Evolutionary conservation across 1,140 invertebrate species (phyloP).

Genomic region (Delia radicum): DNA sequence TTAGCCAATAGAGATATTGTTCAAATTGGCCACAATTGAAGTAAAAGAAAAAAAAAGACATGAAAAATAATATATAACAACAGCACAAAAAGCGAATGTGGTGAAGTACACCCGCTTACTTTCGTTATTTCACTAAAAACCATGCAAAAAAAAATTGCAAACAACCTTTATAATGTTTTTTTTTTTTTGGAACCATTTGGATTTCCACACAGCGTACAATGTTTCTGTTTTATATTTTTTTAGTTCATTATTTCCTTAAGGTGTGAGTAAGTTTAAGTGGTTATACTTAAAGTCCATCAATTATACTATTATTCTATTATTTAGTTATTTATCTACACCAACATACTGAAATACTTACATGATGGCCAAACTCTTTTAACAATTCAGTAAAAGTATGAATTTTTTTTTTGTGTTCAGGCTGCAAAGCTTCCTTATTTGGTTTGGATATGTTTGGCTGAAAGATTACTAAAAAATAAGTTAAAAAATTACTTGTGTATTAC

Average conservation of each 20-base stretch:
- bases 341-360: background rate
- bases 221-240: background rate
- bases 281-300: conserved; percentile 22
- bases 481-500: too few relatives aligned
- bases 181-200: background rate
- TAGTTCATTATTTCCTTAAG: conserved; percentile 3
- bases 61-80: background rate
- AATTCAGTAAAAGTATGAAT: too few relatives aligned
- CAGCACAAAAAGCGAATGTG: too few relatives aligned
- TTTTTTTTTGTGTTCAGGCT: too few relatives aligned
- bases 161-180: background rate
- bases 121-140: background rate
- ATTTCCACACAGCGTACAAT: background rate
- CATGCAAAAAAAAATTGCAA: background rate
- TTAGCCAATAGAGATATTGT: conserved; percentile 5
- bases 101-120: background rate
- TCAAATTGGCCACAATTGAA: conserved; percentile 2
- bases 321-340: conserved; percentile 19
- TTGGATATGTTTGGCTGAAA: background rate
- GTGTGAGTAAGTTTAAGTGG: conserved; percentile 18
- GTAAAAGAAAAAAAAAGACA: background rate
- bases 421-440: background rate
- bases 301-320: conserved; percentile 24
- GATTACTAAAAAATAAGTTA: too few relatives aligned
- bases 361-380: too few relatives aligned